Percentiles rank a stretch among this genome's conserved stretches.
phyloP scores from a whole-genome alignment of 2,797 vertebrate genomes.

The Fistularia tabacaria region DNA sequence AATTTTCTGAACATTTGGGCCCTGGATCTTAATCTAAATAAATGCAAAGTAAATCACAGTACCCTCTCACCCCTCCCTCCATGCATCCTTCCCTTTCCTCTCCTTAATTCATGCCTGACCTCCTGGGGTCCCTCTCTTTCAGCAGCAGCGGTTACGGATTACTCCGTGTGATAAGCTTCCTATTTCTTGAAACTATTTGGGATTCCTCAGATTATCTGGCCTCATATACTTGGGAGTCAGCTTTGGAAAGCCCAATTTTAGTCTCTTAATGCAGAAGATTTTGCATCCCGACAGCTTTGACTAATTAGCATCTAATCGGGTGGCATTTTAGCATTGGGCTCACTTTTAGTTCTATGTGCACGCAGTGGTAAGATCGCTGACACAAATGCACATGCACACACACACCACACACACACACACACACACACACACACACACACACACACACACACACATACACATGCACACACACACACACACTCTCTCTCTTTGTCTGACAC shows the following conservation, averaged over 20 bases:
- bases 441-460: too few relatives aligned
- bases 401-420: too few relatives aligned
- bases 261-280: conserved; percentile 68
- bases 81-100: conserved; percentile 57
- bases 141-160: conserved; percentile 69
- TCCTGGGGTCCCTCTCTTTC: conserved; percentile 48
- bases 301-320: conserved; percentile 71
- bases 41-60: conserved; percentile 21
- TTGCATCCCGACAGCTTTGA: conserved; percentile 68
- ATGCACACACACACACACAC: too few relatives aligned
- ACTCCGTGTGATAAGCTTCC: conserved; percentile 82
- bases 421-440: too few relatives aligned
- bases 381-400: conserved; percentile 3
- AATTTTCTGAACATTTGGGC: neutral
- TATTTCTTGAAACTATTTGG: conserved; percentile 78
- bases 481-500: too few relatives aligned
- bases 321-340: conserved; percentile 54
- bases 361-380: neutral
- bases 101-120: conserved; percentile 43
- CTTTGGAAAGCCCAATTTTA: conserved; percentile 69
- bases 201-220: conserved; percentile 78
- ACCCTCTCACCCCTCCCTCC: conserved; percentile 20
- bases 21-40: neutral
- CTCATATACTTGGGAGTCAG: conserved; percentile 68
- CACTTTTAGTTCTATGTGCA: conserved; percentile 60